These are phyloP conservation scores for Drosophila kambysellisi DNA, from an alignment of 2,888 invertebrate genomes.

Conservation along the genomic window DNA sequence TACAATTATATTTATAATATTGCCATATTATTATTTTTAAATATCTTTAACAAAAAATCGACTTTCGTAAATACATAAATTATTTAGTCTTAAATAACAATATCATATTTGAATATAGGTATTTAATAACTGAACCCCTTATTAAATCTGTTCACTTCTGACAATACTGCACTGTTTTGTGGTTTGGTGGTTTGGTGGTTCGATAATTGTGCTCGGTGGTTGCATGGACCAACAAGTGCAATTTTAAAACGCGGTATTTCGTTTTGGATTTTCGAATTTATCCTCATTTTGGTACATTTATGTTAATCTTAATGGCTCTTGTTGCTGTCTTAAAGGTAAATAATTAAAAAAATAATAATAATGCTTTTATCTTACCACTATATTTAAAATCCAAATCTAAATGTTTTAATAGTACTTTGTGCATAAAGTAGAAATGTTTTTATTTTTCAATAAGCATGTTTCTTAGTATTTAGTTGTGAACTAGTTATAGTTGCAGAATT, in stretches of 20 bases:
- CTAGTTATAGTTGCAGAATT: not conserved
- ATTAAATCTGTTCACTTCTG: not conserved
- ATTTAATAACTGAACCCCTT: not conserved
- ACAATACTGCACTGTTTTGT: conserved; percentile 29
- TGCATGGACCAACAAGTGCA: conserved; percentile 29
- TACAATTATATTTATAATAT: not conserved
- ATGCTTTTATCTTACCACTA: conserved; percentile 17
- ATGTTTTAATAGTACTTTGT: conserved; percentile 66
- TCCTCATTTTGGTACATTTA: not conserved
- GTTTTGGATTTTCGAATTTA: conserved; percentile 1
- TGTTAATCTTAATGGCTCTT: not conserved
- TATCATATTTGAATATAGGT: not conserved
- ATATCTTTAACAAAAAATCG: not conserved
- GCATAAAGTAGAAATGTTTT: conserved; percentile 49
- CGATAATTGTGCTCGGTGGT: conserved; percentile 33
- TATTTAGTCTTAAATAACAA: not conserved
- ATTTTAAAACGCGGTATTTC: conserved; percentile 18
- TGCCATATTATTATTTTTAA: not conserved
- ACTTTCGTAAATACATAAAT: not conserved
- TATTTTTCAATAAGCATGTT: no score
- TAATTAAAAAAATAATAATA: not conserved
- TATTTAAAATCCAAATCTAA: conserved; percentile 5
- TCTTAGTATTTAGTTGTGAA: no score
- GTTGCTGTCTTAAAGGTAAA: not conserved
- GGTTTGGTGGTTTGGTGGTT: conserved; percentile 53